Conservation (phyloP, 2,797 vertebrate genomes). For the Phylloscopus collybita region DNA sequence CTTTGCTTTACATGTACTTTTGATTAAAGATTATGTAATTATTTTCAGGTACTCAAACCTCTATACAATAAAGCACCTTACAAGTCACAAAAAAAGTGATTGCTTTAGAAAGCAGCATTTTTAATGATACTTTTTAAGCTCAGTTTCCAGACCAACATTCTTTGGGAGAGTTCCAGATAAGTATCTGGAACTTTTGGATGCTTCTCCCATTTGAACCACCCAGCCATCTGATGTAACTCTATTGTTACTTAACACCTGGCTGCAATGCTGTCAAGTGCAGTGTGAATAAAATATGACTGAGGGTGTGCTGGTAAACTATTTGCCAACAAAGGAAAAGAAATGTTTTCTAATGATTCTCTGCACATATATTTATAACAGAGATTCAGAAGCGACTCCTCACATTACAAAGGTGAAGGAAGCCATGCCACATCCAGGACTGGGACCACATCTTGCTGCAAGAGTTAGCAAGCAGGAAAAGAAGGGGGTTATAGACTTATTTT, state of each 20-base stretch:
- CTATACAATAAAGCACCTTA: not conserved
- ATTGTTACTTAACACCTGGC: slow-evolving; percentile 4
- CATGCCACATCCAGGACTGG: not conserved
- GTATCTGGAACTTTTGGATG: not conserved
- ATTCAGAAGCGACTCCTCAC: not conserved
- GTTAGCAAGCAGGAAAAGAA: not conserved
- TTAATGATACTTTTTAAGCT: not conserved
- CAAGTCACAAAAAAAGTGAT: not conserved
- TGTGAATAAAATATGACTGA: slow-evolving; percentile 11
- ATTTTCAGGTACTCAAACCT: not conserved
- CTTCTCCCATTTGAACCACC: not conserved
- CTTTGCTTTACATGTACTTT: not conserved
- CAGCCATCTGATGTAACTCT: not conserved
- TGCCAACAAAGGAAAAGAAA: slow-evolving; percentile 3
- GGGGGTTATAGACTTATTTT: not conserved
- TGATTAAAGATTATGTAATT: not conserved
- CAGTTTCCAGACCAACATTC: not conserved
- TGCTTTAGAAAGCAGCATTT: not conserved
- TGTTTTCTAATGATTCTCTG: not conserved
- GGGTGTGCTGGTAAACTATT: not conserved
- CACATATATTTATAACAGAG: not conserved
- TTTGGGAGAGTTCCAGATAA: slow-evolving; percentile 6
- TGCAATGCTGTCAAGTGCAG: not conserved
- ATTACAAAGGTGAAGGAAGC: not conserved
- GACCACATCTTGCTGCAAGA: not conserved